Evolutionary conservation across 2,113 vertebrate species (phyloP).

Genomic region (Pluvialis apricaria): DNA sequence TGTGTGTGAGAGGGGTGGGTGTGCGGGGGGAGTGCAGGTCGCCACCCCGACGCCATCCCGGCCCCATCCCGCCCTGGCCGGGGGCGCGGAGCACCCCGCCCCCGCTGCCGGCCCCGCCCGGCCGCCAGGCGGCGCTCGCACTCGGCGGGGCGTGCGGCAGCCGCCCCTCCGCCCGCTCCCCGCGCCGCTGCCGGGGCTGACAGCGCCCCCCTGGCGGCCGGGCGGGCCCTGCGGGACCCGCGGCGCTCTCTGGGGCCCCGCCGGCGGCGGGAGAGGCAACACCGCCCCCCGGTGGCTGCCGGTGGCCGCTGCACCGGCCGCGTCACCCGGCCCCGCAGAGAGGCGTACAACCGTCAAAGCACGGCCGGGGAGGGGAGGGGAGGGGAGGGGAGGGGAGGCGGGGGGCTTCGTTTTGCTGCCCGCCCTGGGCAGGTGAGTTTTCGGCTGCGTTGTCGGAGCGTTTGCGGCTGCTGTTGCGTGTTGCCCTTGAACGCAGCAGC

Average conservation of each 20-base stretch:
- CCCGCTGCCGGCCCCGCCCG: neutral
- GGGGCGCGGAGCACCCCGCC: neutral
- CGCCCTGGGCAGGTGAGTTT: too few relatives aligned
- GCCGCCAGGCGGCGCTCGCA: neutral
- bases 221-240: neutral
- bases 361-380: too few relatives aligned
- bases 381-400: too few relatives aligned
- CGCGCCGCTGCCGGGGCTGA: neutral
- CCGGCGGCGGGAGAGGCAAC: neutral
- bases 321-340: neutral
- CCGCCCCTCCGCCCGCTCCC: neutral
- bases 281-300: neutral
- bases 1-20: too few relatives aligned
- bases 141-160: too few relatives aligned
- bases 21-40: neutral
- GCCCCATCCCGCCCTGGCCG: too few relatives aligned
- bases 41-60: rapidly evolving
- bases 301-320: too few relatives aligned
- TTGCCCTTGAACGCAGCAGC: neutral
- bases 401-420: too few relatives aligned
- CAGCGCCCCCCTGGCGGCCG: neutral
- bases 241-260: rapidly evolving
- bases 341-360: neutral
- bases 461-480: neutral
- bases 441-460: too few relatives aligned